Conservation (phyloP, 1,140 invertebrate species). For the Akabosia matsudoensis region DNA sequence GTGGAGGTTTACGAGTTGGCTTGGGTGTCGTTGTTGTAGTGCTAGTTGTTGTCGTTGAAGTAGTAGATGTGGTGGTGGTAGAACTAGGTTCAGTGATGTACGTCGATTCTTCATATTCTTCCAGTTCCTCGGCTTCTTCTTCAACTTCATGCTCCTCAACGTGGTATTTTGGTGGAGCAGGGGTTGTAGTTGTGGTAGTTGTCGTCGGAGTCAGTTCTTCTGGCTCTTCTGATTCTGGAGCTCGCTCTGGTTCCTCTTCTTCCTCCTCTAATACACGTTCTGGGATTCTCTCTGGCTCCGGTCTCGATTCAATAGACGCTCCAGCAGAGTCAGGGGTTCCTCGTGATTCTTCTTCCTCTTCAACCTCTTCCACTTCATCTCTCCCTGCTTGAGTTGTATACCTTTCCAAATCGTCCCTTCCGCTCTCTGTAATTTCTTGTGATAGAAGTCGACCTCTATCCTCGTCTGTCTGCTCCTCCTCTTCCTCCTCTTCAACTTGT, state of each 20-base stretch:
- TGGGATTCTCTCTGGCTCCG: background rate
- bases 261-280: slow-evolving; percentile 23
- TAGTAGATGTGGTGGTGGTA: background rate
- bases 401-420: slow-evolving; percentile 36
- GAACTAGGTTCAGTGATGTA: background rate
- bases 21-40: background rate
- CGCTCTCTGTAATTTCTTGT: slow-evolving; percentile 40
- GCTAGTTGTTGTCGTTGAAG: slow-evolving; percentile 22
- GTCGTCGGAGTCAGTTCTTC: background rate
- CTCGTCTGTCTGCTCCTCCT: background rate
- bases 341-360: background rate
- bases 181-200: slow-evolving; percentile 3
- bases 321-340: background rate
- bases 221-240: background rate
- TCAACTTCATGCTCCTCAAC: slow-evolving; percentile 17
- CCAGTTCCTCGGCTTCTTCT: background rate
- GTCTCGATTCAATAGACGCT: background rate
- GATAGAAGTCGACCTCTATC: background rate
- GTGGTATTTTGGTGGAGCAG: background rate
- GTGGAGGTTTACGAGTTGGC: background rate
- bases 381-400: slow-evolving; percentile 4
- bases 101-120: background rate
- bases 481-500: slow-evolving; percentile 21
- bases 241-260: slow-evolving; percentile 3
- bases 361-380: slow-evolving; percentile 25